Conservation (phyloP, 2,797 vertebrate genomes). For the Mionectes olivaceus region DNA sequence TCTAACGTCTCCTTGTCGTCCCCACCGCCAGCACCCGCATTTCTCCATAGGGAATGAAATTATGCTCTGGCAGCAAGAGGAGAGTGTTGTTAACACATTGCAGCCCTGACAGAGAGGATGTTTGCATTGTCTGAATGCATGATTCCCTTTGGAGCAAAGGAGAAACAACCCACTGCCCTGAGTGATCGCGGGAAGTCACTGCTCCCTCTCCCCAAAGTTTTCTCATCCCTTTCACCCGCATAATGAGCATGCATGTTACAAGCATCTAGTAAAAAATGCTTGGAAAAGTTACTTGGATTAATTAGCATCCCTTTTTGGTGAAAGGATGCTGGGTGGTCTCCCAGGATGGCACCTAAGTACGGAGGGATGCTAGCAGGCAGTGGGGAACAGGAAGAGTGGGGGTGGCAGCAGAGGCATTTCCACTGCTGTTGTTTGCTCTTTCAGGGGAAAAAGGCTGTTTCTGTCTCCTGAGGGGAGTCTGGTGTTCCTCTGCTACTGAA, state of each 20-base stretch:
- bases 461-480: background rate
- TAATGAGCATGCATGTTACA: background rate
- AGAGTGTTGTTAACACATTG: slow-evolving; percentile 14
- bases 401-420: background rate
- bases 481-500: background rate
- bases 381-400: background rate
- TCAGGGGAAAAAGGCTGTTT: background rate
- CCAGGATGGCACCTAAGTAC: background rate
- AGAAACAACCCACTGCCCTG: background rate
- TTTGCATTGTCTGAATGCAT: slow-evolving; percentile 16
- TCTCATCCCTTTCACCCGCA: background rate
- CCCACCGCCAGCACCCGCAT: background rate
- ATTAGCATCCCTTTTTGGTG: background rate
- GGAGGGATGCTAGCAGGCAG: background rate
- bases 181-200: background rate
- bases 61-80: background rate
- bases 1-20: background rate
- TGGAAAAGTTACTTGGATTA: slow-evolving; percentile 56
- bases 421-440: background rate
- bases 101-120: background rate
- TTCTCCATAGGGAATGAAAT: background rate
- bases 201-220: slow-evolving; percentile 12
- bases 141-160: background rate
- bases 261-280: background rate
- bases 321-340: background rate